phyloP scores from a whole-genome alignment of 2,888 invertebrate genomes.

The Rhodophaea formosa region DNA sequence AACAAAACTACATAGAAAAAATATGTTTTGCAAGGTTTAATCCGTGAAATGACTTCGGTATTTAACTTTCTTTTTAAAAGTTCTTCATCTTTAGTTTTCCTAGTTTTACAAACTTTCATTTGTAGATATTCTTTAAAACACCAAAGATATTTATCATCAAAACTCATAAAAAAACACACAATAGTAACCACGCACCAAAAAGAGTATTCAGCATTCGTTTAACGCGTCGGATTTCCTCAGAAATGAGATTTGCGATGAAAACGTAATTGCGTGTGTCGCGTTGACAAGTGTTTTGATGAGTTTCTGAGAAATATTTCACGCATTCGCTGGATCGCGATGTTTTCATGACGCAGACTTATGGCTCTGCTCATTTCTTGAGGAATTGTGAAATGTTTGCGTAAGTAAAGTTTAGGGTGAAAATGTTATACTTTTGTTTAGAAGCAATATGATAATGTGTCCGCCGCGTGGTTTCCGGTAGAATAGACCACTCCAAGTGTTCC shows the following conservation, averaged over 20 bases:
- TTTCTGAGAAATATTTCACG: conserved; percentile 31
- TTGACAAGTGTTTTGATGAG: conserved; percentile 59
- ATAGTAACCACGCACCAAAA: background rate
- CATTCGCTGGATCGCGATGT: conserved; percentile 20
- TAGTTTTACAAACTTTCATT: too few species aligned
- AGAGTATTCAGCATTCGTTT: conserved; percentile 37
- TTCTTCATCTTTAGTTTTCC: too few species aligned
- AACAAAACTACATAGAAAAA: too few species aligned
- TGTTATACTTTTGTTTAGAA: too few species aligned
- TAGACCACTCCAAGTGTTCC: too few species aligned
- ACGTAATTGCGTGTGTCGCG: conserved; percentile 60
- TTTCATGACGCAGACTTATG: background rate
- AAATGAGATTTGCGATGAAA: conserved; percentile 56
- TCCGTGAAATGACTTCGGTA: too few species aligned
- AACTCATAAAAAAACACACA: conserved; percentile 1
- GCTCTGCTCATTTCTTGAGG: background rate
- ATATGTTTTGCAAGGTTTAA: too few species aligned
- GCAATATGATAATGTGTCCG: too few species aligned
- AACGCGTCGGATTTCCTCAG: conserved; percentile 46
- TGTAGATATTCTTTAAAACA: too few species aligned
- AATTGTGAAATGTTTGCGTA: background rate
- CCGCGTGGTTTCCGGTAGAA: too few species aligned
- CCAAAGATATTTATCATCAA: too few species aligned
- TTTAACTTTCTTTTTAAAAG: too few species aligned
- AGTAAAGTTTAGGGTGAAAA: background rate